Evolutionary conservation across 2,113 vertebrate genomes (phyloP), one percentile per base, ranked within the genome.

Genomic region (Podarcis raffonei): DNA sequence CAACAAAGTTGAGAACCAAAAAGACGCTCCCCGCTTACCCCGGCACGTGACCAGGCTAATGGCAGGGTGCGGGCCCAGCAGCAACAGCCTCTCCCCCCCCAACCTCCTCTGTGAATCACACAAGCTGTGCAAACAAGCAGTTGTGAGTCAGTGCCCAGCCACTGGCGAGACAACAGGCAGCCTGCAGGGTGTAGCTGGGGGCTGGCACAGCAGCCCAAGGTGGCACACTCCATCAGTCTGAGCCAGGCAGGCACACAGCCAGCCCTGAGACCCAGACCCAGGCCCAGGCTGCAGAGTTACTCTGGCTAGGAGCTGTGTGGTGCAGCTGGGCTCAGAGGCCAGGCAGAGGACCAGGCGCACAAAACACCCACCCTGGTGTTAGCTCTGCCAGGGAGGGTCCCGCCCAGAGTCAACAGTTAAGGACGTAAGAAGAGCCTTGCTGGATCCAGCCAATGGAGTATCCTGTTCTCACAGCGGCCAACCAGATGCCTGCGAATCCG

Each of bases 41-140:
- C 25, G 4, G 32, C 89, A 72, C 0, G 0, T 23, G 0, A 57
- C 0, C 5, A 75, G 81, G 78, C 91, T 95, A 89, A 95, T 91
- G 87, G 90, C 84, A 94, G 85, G 83, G 76, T 69, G 74, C 62
- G 2, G 53, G 65, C 53, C 32, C 23, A 5, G 27, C 6, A 11
- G 23, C 72, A 39, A 1, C 74, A 25, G 23, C 2, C 59, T 1
- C 32, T 13, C 80, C 16, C 2, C 15, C 72, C n/a, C 22, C 48
- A 13, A 1, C 22, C 35, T 86, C 57, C 23, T 74, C 83, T 23
- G 27, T 71, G 66, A 84, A 25, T 82, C 69, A 62, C 25, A 18
- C 69, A 59, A 53, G 59, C 81, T 75, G 57, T 53, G 59, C 59
- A 65, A 80, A 80, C 77, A 72, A 87, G 77, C 42, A 6, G 57